Conservation (phyloP, 2,113 vertebrate species). For the Gobius niger region DNA sequence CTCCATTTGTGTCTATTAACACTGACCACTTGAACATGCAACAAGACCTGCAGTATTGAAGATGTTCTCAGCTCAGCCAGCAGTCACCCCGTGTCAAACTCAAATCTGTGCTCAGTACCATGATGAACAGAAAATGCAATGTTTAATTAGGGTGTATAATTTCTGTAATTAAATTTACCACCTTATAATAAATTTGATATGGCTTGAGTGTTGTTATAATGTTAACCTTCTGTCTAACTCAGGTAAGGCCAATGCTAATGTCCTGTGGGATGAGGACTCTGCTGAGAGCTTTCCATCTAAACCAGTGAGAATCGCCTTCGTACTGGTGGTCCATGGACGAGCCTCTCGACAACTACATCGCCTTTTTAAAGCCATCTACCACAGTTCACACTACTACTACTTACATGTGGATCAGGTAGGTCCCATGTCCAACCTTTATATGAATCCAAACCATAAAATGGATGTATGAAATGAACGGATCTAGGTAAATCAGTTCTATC, state of each 20-base stretch:
- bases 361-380: slow-evolving; percentile 99
- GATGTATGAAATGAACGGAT: no score
- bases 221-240: slow-evolving; percentile 18
- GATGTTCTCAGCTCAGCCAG: no score
- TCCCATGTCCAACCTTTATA: background rate
- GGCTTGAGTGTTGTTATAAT: background rate
- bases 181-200: background rate
- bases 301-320: slow-evolving; percentile 92
- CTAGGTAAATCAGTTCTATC: no score
- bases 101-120: no score
- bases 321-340: slow-evolving; percentile 93
- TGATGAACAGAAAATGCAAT: no score
- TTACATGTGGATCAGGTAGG: slow-evolving; percentile 97
- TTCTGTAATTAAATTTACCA: background rate
- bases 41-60: no score
- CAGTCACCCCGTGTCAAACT: no score
- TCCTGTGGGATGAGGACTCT: slow-evolving; percentile 96
- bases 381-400: slow-evolving; percentile 95
- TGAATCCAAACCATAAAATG: no score
- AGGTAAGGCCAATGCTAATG: slow-evolving; percentile 92
- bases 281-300: slow-evolving; percentile 83
- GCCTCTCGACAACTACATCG: slow-evolving; percentile 93
- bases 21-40: no score
- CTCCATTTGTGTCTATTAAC: no score
- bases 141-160: no score